Base-by-base conservation (phyloP, 2,797 vertebrate species). In the Lophotriccus pileatus region DNA sequence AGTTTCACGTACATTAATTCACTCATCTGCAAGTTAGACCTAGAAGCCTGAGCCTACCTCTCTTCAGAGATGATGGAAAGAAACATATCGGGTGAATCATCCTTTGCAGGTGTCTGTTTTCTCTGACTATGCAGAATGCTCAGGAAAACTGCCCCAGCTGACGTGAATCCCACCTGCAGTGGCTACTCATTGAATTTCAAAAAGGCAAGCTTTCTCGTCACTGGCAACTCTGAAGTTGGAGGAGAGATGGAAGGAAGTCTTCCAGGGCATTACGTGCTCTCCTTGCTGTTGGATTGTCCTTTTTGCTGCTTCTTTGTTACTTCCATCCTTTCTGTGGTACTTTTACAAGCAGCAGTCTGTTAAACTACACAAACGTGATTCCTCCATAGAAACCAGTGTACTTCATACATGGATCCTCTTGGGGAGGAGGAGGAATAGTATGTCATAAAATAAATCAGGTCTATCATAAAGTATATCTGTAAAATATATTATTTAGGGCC, bases 91-190 rank as follows among this genome's bases (percentile, higher is more conserved):
- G 62, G 15, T 86, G 41, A 90, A 90, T 89, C 66, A 53, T 50
- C 41, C 60, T 14, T 14, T 87, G 53, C 87, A 82, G 47, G 34
- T 94, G 84, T 76, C 27, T 78, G 9, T 60, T 87, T 87, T 66
- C 70, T 84, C 46, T 78, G 24, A 24, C 47, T 69, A 1, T 36
- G 34, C 41, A 49, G 52, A 81, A 32, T 0, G 2, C 70, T 92
- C 60, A 46, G 37, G 70, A 77, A 89, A 44, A 70, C 36, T 67
- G 34, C 14, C 52, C 63, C 59, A 53, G 47, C 53, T 88, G 80
- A 59, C 3, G 2, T 13, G 27, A 84, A 43, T 81, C 41, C 53
- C 37, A 81, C 49, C 47, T 90, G 74, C 25, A 41, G 25, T 44
- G 30, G 53, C 34, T 79, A n/a, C 46, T 62, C 53, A 36, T 47